phyloP scores from a whole-genome alignment of 1,140 invertebrate genomes.

The Atopsyche davidsoni region DNA sequence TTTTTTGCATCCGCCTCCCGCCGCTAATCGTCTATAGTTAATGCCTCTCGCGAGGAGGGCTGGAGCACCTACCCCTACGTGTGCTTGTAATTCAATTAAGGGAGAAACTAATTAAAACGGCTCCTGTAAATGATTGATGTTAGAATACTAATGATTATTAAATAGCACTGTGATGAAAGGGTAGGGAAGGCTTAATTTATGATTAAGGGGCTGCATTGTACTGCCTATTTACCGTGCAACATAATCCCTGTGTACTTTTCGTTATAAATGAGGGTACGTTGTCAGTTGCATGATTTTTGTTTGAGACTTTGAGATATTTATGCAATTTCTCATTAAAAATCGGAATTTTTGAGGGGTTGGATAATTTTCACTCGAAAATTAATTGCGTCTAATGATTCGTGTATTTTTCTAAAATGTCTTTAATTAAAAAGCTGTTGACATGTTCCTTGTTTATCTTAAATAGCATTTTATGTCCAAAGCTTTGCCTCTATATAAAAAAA shows the following conservation, averaged over 20 bases:
- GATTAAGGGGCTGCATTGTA: constrained; percentile 15
- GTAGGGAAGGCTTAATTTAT: constrained; percentile 18
- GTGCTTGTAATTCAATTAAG: constrained; percentile 26
- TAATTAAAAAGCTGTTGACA: too few species aligned
- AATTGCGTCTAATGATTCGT: too few species aligned
- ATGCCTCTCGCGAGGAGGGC: constrained; percentile 15
- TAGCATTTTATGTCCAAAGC: too few species aligned
- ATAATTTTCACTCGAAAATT: too few species aligned
- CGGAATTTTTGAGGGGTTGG: too few species aligned
- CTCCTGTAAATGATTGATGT: constrained; percentile 30
- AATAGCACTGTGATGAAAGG: constrained; percentile 27
- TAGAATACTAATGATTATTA: constrained; percentile 30
- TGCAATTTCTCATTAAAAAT: too few species aligned
- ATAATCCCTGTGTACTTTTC: background rate
- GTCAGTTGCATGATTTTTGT: background rate
- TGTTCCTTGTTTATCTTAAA: too few species aligned
- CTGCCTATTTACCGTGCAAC: too few species aligned
- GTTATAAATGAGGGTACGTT: background rate
- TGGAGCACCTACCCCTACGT: background rate
- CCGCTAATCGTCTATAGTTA: constrained; percentile 21
- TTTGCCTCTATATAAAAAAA: too few species aligned
- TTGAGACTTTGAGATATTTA: too few species aligned
- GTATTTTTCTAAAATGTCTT: too few species aligned
- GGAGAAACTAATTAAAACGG: constrained; percentile 29
- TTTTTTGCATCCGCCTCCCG: too few species aligned